Percentiles rank a stretch among this genome's conserved stretches.
Evolutionary conservation across 2,888 invertebrate species (phyloP).

Genomic region (Rutpela maculata): DNA sequence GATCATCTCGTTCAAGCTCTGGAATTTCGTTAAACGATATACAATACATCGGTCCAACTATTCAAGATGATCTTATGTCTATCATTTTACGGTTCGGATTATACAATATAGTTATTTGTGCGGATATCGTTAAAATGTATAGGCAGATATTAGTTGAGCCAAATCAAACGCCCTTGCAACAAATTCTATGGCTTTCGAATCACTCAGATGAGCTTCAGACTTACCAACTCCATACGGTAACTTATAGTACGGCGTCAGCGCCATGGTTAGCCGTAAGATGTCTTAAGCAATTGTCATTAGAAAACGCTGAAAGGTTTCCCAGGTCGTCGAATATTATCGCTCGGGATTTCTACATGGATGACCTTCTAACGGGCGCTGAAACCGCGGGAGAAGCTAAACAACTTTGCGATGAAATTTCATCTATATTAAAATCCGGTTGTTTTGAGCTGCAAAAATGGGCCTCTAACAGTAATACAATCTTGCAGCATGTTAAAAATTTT

Average conservation of each 20-base stretch:
- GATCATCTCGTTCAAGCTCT: background rate
- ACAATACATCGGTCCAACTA: conserved; percentile 32
- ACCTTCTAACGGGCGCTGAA: conserved; percentile 27
- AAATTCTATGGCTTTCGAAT: conserved; percentile 39
- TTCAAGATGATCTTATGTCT: conserved; percentile 39
- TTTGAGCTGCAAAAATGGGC: conserved; percentile 38
- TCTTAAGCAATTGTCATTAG: conserved; percentile 30
- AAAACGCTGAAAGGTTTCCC: conserved; percentile 6
- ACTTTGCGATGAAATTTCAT: conserved; percentile 5
- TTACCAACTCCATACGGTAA: conserved; percentile 32
- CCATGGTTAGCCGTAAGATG: conserved; percentile 38
- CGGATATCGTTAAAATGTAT: conserved; percentile 47
- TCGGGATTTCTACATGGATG: conserved; percentile 40
- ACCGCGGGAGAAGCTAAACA: background rate
- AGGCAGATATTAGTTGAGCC: conserved; percentile 29
- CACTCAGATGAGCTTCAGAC: background rate
- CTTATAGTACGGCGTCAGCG: conserved; percentile 35
- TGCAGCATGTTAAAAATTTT: background rate
- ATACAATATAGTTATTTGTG: conserved; percentile 38
- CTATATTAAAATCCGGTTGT: conserved; percentile 17
- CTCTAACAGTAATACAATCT: conserved; percentile 11
- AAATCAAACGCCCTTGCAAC: conserved; percentile 18
- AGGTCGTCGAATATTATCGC: conserved; percentile 14
- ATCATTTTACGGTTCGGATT: conserved; percentile 35
- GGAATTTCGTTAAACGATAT: conserved; percentile 37